Evolutionary conservation across 2,888 invertebrate genomes (phyloP).

Genomic region (Ptychoptera albimana): DNA sequence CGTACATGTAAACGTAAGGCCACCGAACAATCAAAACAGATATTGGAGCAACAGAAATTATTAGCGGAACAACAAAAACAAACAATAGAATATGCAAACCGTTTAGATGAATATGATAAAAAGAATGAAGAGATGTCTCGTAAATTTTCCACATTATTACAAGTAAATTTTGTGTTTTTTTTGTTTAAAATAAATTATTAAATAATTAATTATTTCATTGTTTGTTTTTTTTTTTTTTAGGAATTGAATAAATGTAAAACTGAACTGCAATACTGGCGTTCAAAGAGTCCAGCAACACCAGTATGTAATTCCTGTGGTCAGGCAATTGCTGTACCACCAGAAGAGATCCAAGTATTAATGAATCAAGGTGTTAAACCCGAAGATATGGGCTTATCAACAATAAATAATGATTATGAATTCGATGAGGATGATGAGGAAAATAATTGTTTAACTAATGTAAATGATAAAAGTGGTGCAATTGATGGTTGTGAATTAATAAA

Average conservation of each 20-base stretch:
- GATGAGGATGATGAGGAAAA: not conserved
- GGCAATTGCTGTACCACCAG: conserved; percentile 36
- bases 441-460: not conserved
- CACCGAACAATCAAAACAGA: conserved; percentile 71
- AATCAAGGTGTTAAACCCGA: conserved; percentile 43
- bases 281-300: conserved; percentile 65
- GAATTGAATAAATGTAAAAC: conserved; percentile 86
- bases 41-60: conserved; percentile 58
- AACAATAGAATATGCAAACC: conserved; percentile 60
- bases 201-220: not conserved
- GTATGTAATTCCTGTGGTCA: conserved; percentile 62
- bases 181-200: not conserved
- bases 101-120: conserved; percentile 80
- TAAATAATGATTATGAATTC: conserved; percentile 1
- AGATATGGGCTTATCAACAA: conserved; percentile 20
- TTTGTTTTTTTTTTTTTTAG: conserved; percentile 29
- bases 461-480: not conserved
- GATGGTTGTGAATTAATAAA: not conserved
- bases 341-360: conserved; percentile 42
- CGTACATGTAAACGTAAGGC: conserved; percentile 68
- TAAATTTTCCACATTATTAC: conserved; percentile 73
- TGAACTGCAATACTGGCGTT: conserved; percentile 81
- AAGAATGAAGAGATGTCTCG: conserved; percentile 80
- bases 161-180: conserved; percentile 33
- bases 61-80: conserved; percentile 59